Evolutionary conservation across 2,113 vertebrate genomes (phyloP).

Genomic region (Phodopus roborovskii): DNA sequence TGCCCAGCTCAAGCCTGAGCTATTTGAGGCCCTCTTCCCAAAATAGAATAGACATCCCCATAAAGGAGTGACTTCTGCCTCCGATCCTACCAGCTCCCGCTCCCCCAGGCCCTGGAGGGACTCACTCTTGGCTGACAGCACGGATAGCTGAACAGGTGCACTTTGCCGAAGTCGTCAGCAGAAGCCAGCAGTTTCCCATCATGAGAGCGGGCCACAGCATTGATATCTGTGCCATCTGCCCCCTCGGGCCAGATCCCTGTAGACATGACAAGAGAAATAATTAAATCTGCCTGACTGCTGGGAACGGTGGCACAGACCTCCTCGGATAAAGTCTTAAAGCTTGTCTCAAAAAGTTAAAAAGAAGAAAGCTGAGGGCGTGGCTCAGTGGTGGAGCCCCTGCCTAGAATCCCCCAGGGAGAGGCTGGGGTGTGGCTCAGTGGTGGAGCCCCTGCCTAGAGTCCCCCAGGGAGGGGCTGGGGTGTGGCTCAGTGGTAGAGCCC

Average conservation of each 20-base stretch:
- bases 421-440: too few species aligned
- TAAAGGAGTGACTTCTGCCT: background rate
- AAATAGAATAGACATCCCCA: background rate
- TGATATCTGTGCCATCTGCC: conserved; percentile 94
- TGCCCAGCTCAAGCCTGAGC: background rate
- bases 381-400: background rate
- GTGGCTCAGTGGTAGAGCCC: background rate
- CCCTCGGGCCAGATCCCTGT: conserved; percentile 94
- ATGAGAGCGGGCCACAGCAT: conserved; percentile 92
- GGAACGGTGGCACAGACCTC: background rate
- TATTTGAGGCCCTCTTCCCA: background rate
- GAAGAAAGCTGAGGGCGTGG: too few species aligned
- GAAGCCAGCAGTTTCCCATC: conserved; percentile 89
- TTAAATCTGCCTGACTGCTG: background rate
- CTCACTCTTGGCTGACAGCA: conserved; percentile 93
- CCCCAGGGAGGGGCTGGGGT: background rate
- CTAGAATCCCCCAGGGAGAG: background rate
- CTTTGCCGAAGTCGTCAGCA: conserved; percentile 96
- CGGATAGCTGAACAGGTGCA: conserved; percentile 92
- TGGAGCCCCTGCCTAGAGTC: background rate
- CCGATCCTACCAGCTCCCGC: too few species aligned
- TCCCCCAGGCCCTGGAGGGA: background rate
- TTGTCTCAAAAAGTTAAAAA: background rate
- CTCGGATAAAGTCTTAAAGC: background rate
- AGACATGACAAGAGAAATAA: background rate